phyloP scores from a whole-genome alignment of 2,888 invertebrate genomes.

The Eupithecia tripunctaria region DNA sequence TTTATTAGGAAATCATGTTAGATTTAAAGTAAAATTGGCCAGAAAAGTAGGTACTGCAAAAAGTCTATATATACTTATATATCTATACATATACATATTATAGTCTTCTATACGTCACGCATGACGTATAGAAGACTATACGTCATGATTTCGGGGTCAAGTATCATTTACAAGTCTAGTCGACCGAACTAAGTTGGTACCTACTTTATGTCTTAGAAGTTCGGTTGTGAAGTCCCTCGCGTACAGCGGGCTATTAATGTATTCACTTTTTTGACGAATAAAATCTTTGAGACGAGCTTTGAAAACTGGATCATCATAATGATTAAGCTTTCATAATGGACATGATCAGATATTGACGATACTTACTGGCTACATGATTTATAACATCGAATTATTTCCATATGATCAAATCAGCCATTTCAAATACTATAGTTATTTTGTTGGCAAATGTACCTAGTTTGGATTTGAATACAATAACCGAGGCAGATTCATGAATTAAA shows the following conservation, averaged over 20 bases:
- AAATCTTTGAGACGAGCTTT: too few species aligned
- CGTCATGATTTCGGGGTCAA: background rate
- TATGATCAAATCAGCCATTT: background rate
- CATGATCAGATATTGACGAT: background rate
- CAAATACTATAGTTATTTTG: slow-evolving; percentile 1
- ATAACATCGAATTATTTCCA: background rate
- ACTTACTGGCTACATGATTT: background rate
- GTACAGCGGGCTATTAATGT: too few species aligned
- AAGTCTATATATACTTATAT: too few species aligned
- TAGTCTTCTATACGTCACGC: too few species aligned
- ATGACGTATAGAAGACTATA: background rate
- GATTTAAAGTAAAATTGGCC: background rate
- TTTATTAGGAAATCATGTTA: too few species aligned
- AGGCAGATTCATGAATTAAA: background rate
- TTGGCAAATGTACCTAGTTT: slow-evolving; percentile 20
- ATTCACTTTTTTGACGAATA: too few species aligned
- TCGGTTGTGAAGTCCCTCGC: background rate
- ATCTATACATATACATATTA: too few species aligned
- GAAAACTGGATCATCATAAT: too few species aligned
- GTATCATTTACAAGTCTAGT: background rate
- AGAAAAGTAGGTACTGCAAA: too few species aligned
- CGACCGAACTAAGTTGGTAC: background rate
- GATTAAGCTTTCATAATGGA: too few species aligned
- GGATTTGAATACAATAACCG: slow-evolving; percentile 16
- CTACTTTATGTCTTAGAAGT: background rate